A percentile compares a stretch with the other conserved stretches of the same genome.
Evolutionary conservation across 2,888 invertebrate species (phyloP).

Genomic region (Lydus trimaculatus): DNA sequence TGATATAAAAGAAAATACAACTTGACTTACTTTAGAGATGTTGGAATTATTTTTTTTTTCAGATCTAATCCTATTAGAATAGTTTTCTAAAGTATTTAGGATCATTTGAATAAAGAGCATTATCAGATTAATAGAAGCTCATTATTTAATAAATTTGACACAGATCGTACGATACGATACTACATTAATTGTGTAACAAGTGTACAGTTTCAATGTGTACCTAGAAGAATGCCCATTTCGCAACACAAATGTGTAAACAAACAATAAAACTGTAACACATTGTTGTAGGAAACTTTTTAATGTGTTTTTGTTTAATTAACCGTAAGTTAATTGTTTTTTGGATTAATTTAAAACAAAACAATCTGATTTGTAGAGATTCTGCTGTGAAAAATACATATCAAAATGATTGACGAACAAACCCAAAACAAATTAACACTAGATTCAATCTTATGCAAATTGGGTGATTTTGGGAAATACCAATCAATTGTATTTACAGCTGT

Average conservation of each 20-base stretch:
- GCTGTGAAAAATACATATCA: background rate
- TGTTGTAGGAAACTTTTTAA: too few species aligned
- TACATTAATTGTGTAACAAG: background rate
- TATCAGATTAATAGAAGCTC: background rate
- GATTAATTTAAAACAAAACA: background rate
- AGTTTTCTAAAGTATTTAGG: background rate
- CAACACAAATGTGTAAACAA: background rate
- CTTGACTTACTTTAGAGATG: background rate
- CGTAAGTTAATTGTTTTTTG: too few species aligned
- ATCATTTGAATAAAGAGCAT: background rate
- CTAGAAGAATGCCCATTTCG: too few species aligned
- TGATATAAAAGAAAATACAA: background rate
- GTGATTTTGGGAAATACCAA: conserved; percentile 73
- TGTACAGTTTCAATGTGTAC: background rate
- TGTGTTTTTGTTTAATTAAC: too few species aligned
- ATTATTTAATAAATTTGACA: conserved; percentile 5
- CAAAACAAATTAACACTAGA: conserved; percentile 57
- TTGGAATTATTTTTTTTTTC: too few species aligned
- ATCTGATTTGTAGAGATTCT: background rate
- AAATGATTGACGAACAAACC: background rate
- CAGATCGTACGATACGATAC: background rate
- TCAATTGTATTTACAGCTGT: conserved; percentile 66
- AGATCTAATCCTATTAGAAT: background rate
- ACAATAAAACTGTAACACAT: background rate
- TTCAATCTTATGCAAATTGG: conserved; percentile 64